A percentile compares a stretch with the other conserved stretches of the same genome.
These are phyloP conservation scores for Bubo scandiacus DNA, from an alignment of 2,113 vertebrate genomes.

Conservation along the genomic window DNA sequence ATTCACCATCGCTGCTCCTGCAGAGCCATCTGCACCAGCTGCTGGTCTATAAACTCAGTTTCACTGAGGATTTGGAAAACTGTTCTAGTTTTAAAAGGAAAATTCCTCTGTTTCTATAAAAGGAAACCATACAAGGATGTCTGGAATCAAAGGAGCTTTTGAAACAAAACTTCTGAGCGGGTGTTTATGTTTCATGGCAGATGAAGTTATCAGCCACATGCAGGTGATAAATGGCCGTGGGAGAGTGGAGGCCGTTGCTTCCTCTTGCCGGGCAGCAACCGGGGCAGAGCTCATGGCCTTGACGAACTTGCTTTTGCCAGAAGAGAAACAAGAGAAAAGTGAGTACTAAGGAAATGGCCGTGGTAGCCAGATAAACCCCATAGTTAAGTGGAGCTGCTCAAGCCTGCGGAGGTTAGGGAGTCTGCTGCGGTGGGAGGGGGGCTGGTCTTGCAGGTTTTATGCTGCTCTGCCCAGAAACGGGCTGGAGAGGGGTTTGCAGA, in stretches of 20 bases:
- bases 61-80: neutral
- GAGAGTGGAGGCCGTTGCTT: neutral
- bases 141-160: neutral
- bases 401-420: too few relatives aligned
- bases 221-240: neutral
- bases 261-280: neutral
- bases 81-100: neutral
- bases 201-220: neutral
- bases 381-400: neutral
- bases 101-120: neutral
- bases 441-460: neutral
- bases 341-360: neutral
- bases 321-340: neutral
- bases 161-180: neutral
- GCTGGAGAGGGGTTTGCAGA: too few relatives aligned
- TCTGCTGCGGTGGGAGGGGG: rapidly evolving
- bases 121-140: neutral
- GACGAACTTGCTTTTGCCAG: neutral
- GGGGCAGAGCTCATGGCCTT: neutral
- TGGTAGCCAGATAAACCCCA: neutral
- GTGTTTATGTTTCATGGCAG: neutral
- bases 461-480: neutral
- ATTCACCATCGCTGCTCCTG: neutral
- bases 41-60: neutral
- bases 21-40: neutral